These are phyloP conservation scores for Elaphurus davidianus DNA, from an alignment of 2,113 vertebrate genomes.

Conservation along the genomic window DNA sequence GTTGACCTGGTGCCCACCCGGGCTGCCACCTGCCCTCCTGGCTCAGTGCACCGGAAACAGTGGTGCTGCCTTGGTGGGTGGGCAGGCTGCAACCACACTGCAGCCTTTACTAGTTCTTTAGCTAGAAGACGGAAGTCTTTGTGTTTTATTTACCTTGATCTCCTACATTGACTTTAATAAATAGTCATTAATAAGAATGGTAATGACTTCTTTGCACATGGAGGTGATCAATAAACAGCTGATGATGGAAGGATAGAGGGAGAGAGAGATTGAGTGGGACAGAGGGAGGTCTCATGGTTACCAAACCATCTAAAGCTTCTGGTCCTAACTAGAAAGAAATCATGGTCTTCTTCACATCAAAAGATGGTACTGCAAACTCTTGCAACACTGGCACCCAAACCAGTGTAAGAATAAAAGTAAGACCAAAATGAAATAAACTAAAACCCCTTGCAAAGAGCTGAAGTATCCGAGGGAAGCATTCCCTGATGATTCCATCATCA, in stretches of 20 bases:
- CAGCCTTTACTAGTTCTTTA: not conserved
- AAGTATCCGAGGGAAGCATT: not conserved
- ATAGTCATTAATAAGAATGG: not conserved
- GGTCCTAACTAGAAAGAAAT: not conserved
- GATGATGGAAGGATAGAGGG: not conserved
- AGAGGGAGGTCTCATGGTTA: not conserved
- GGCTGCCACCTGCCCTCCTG: not conserved
- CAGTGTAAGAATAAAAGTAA: not conserved
- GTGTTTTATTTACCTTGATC: not conserved
- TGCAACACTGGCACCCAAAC: not conserved
- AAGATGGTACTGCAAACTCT: not conserved
- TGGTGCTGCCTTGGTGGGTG: fast-evolving
- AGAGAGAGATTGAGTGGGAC: not conserved
- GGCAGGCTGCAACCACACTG: too few species aligned
- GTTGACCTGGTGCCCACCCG: fast-evolving
- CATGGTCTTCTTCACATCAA: not conserved
- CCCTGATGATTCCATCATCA: not conserved
- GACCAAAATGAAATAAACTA: not conserved
- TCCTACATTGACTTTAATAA: not conserved
- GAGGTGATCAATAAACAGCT: not conserved
- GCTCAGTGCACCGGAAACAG: fast-evolving
- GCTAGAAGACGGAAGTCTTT: not conserved
- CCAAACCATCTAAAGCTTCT: not conserved
- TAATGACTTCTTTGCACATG: not conserved
- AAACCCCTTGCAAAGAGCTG: not conserved